Conservation (phyloP, 2,113 vertebrate species). For the Eudyptes chrysolophus region DNA sequence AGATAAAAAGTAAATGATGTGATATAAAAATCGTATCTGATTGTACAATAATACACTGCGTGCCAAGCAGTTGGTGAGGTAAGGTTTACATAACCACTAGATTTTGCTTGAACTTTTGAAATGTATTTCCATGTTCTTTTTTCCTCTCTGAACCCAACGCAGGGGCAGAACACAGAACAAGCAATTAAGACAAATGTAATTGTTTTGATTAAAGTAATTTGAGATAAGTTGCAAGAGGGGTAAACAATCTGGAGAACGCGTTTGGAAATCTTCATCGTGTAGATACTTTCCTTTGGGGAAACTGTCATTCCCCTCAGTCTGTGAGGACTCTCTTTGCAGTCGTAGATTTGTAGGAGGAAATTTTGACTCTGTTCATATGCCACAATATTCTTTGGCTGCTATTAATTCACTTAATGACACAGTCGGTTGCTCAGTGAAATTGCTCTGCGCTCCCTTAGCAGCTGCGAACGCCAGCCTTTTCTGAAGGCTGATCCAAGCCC, state of each 20-base stretch:
- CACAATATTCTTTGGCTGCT: not conserved
- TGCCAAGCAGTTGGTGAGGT: constrained; percentile 53
- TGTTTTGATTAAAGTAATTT: not conserved
- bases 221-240: not conserved
- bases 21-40: constrained; percentile 58
- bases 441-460: not conserved
- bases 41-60: constrained; percentile 32
- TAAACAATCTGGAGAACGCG: not conserved
- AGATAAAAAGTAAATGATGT: constrained; percentile 65
- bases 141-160: not conserved
- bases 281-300: not conserved
- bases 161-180: not conserved
- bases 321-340: not conserved
- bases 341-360: not conserved
- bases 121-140: constrained; percentile 19
- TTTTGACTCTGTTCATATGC: not conserved
- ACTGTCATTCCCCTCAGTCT: not conserved
- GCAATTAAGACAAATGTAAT: not conserved
- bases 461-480: rapidly evolving
- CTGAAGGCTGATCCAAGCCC: not conserved
- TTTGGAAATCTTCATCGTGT: not conserved
- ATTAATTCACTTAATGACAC: not conserved
- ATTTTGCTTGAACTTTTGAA: constrained; percentile 45
- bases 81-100: constrained; percentile 58
- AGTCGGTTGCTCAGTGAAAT: not conserved